A percentile compares a stretch with the other conserved stretches of the same genome.
Evolutionary conservation across 2,797 vertebrate species (phyloP).

Genomic region (Enteromius treurensis): DNA sequence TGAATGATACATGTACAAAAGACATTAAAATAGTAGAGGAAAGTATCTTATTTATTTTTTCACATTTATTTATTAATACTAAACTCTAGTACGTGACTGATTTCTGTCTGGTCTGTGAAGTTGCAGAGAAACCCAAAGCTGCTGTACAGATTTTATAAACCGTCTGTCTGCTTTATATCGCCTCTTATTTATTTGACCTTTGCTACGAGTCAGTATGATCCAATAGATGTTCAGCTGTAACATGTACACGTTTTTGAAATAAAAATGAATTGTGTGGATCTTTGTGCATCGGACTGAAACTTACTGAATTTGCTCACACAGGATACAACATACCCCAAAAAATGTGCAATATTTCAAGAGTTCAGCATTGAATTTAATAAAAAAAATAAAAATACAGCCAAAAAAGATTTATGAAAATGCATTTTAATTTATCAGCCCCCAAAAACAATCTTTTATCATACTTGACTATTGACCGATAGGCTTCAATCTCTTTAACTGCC

Average conservation of each 20-base stretch:
- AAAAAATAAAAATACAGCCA: too few species aligned
- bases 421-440: too few species aligned
- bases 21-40: conserved; percentile 75
- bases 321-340: too few species aligned
- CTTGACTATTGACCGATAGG: too few species aligned
- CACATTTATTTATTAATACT: conserved; percentile 88
- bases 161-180: conserved; percentile 76
- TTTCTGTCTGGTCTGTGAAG: conserved; percentile 62
- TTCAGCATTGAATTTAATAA: too few species aligned
- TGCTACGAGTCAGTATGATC: conserved; percentile 77
- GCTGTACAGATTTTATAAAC: conserved; percentile 74
- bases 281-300: background rate
- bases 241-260: conserved; percentile 80
- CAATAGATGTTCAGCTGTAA: conserved; percentile 77
- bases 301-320: too few species aligned
- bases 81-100: conserved; percentile 71
- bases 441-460: too few species aligned
- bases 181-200: conserved; percentile 81
- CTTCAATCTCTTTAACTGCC: too few species aligned
- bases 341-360: too few species aligned
- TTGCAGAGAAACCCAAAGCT: conserved; percentile 77
- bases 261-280: conserved; percentile 65
- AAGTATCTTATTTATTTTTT: conserved; percentile 88
- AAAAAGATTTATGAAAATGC: too few species aligned
- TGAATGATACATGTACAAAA: conserved; percentile 68